A percentile compares a stretch with the other conserved stretches of the same genome.
These are phyloP conservation scores for Psittacula derbiana DNA, from an alignment of 2,797 vertebrate species.

Conservation along the genomic window DNA sequence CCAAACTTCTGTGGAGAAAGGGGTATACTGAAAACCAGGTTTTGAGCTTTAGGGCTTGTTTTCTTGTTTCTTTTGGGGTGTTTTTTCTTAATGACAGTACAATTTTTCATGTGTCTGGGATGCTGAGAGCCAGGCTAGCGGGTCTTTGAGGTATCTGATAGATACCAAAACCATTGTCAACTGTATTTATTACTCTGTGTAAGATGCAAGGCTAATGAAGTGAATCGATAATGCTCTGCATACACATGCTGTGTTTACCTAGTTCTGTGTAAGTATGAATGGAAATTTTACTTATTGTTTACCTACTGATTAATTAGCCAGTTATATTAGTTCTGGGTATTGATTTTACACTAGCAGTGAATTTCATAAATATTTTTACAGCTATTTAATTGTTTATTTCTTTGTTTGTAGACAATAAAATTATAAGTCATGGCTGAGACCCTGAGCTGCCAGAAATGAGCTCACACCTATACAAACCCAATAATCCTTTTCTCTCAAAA, in stretches of 20 bases:
- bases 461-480: not conserved
- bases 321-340: not conserved
- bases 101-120: not conserved
- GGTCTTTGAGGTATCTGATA: not conserved
- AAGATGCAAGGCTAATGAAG: not conserved
- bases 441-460: not conserved
- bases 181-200: not conserved
- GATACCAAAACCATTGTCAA: not conserved
- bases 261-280: not conserved
- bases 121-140: not conserved
- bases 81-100: not conserved
- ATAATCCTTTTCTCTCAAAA: not conserved
- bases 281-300: conserved; percentile 1
- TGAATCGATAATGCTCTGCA: not conserved
- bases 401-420: not conserved
- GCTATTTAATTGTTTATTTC: not conserved
- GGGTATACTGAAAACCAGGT: not conserved
- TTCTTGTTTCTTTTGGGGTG: not conserved
- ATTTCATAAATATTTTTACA: not conserved
- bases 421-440: not conserved
- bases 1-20: not conserved
- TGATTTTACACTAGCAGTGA: not conserved
- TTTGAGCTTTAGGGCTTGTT: not conserved
- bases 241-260: not conserved
- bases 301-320: conserved; percentile 13